Percentiles rank a stretch among this genome's conserved stretches.
Conservation (phyloP, 2,113 vertebrate species). For the Cheilinus undulatus region DNA sequence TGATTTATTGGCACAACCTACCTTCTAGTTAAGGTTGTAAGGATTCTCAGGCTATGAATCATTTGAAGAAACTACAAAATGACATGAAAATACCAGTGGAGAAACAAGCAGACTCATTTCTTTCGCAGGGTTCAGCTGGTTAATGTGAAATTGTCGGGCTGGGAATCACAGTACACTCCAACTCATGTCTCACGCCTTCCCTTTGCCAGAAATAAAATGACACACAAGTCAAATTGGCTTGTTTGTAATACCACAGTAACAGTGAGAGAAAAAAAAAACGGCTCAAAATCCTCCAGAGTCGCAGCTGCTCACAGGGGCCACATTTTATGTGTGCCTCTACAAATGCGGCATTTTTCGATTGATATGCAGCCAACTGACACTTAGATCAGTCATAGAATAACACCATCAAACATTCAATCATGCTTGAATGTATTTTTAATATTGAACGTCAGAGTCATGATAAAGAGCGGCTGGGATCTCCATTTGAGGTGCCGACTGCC, state of each 20-base stretch:
- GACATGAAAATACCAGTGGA: not conserved
- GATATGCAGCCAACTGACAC: constrained; percentile 53
- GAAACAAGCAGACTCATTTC: not conserved
- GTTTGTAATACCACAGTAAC: constrained; percentile 20
- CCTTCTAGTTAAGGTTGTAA: too few species aligned
- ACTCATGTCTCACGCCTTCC: constrained; percentile 4
- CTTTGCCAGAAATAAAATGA: constrained; percentile 15
- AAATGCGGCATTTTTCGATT: constrained; percentile 24
- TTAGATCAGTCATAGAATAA: constrained; percentile 59
- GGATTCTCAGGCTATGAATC: too few species aligned
- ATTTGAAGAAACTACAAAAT: too few species aligned
- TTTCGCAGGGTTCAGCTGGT: not conserved
- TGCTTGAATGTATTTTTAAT: constrained; percentile 73
- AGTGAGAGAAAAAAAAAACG: not conserved
- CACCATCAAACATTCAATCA: constrained; percentile 71
- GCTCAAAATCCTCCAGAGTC: constrained; percentile 13
- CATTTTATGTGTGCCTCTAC: constrained; percentile 41
- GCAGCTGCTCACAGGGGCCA: not conserved
- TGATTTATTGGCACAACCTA: too few species aligned
- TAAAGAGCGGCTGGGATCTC: constrained; percentile 63
- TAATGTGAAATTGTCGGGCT: constrained; percentile 36
- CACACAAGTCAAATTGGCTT: constrained; percentile 6
- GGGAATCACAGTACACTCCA: constrained; percentile 2
- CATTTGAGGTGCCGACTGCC: constrained; percentile 58
- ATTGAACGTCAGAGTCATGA: constrained; percentile 69